Evolutionary conservation across 2,888 invertebrate species (phyloP).

Genomic region (Dexiosoma caninum): DNA sequence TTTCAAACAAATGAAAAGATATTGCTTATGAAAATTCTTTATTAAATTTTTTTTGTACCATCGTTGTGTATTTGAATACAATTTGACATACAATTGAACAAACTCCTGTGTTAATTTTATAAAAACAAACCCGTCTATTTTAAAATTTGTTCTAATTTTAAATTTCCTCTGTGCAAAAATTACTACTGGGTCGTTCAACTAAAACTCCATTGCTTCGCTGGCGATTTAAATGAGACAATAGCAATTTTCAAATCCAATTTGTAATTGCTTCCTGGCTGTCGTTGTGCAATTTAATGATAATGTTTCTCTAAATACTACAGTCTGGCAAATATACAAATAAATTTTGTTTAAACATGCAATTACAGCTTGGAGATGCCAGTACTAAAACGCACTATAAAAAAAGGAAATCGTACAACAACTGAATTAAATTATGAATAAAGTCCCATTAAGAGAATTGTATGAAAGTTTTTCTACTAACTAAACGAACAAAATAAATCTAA

Average conservation of each 20-base stretch:
- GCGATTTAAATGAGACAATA: conserved; percentile 37
- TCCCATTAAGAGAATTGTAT: not conserved
- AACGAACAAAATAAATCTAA: not conserved
- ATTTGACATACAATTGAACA: too few relatives aligned
- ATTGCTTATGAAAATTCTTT: too few relatives aligned
- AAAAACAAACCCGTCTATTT: too few relatives aligned
- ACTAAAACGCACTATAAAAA: not conserved
- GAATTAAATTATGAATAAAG: conserved; percentile 22
- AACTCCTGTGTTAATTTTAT: too few relatives aligned
- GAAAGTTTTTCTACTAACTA: not conserved
- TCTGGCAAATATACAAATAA: conserved; percentile 17
- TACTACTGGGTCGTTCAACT: not conserved
- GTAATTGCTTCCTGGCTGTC: conserved; percentile 58
- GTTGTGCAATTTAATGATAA: conserved; percentile 44
- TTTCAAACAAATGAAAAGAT: too few relatives aligned
- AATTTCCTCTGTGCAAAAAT: not conserved
- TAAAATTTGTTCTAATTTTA: not conserved
- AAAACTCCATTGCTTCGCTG: not conserved
- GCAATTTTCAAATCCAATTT: conserved; percentile 53
- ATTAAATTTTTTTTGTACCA: too few relatives aligned
- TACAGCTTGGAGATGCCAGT: conserved; percentile 9
- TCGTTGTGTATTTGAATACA: too few relatives aligned
- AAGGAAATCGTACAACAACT: not conserved
- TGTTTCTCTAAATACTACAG: conserved; percentile 6
- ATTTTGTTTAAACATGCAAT: conserved; percentile 21